Evolutionary conservation across 2,797 vertebrate species (phyloP), one percentile per base, ranked within the genome.

Genomic region (Macropodus opercularis): DNA sequence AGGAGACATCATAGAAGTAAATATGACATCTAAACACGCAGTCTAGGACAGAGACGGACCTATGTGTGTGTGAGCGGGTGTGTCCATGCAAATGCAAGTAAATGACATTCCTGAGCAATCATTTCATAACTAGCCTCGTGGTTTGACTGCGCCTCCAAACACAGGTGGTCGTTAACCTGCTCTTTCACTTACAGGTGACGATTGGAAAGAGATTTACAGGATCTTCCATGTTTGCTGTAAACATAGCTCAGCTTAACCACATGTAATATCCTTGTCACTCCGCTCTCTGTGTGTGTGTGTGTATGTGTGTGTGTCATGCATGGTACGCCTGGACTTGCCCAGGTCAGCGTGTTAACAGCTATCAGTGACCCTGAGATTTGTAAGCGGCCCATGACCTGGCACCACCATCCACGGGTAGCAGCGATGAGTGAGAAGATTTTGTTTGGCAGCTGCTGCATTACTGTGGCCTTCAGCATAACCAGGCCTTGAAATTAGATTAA

Each of bases 301-400:
- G 31, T 46, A 22, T 18, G 21, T 32, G 61, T 13, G 27, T n/a
- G n/a, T n/a, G n/a, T n/a, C n/a, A n/a, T n/a, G n/a, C n/a, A n/a
- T n/a, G n/a, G n/a, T n/a, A n/a, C n/a, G n/a, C n/a, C n/a, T n/a
- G n/a, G n/a, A n/a, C n/a, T n/a, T n/a, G n/a, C n/a, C n/a, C n/a
- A n/a, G n/a, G 42, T 53, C 47, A 31, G 46, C 44, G 58, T 81
- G 78, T 75, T 76, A 70, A 87, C 73, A 74, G 18, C 66, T 71
- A 79, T 81, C 69, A 81, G 52, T 70, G 71, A 72, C 65, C 78
- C 75, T 74, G 42, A 67, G 54, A 57, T 26, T n/a, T 75, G 51
- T 24, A 35, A 50, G 48, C 57, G n/a, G 40, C 23, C 39, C 46
- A 22, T 29, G 35, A 21, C 52, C 42, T 69, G 51, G 36, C 44